Percentiles rank a stretch among this genome's conserved stretches.
Evolutionary conservation across 2,113 vertebrate genomes (phyloP).

Genomic region (Cyprinodon variegatus): DNA sequence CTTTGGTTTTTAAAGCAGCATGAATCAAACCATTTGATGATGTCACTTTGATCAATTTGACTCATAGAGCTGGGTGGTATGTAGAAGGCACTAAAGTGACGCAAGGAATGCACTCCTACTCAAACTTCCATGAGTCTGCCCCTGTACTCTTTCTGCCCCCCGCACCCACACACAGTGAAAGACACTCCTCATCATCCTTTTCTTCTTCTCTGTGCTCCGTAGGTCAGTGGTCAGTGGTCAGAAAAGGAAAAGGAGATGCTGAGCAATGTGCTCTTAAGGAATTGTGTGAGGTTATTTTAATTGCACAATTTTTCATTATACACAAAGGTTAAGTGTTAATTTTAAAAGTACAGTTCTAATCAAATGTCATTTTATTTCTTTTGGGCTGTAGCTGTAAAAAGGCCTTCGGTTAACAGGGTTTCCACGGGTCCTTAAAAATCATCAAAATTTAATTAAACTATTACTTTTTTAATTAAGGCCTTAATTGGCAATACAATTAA

Average conservation of each 20-base stretch:
- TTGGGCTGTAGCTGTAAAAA: no score
- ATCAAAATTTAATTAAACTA: no score
- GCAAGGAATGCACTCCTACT: slow-evolving; percentile 45
- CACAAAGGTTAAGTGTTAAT: not conserved
- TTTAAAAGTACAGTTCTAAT: not conserved
- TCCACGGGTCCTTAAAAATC: no score
- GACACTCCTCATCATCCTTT: slow-evolving; percentile 12
- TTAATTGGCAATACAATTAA: no score
- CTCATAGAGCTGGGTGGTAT: slow-evolving; percentile 70
- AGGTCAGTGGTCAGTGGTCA: slow-evolving; percentile 1
- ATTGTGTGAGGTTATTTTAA: slow-evolving; percentile 8
- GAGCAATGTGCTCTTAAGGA: not conserved
- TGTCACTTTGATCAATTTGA: slow-evolving; percentile 66
- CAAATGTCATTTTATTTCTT: not conserved
- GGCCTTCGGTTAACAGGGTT: no score
- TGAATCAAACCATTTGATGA: slow-evolving; percentile 60
- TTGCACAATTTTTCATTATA: slow-evolving; percentile 4
- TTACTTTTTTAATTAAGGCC: no score
- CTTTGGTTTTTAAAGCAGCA: slow-evolving; percentile 39
- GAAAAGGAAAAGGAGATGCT: slow-evolving; percentile 3
- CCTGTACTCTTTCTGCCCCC: slow-evolving; percentile 16
- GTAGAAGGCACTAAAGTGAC: slow-evolving; percentile 72
- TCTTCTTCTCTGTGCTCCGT: slow-evolving; percentile 30
- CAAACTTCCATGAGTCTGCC: slow-evolving; percentile 36
- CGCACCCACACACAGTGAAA: slow-evolving; percentile 18